Evolutionary conservation across 1,140 invertebrate species (phyloP), one percentile per base, ranked within the genome.

Genomic region (Calliopsis andreniformis): DNA sequence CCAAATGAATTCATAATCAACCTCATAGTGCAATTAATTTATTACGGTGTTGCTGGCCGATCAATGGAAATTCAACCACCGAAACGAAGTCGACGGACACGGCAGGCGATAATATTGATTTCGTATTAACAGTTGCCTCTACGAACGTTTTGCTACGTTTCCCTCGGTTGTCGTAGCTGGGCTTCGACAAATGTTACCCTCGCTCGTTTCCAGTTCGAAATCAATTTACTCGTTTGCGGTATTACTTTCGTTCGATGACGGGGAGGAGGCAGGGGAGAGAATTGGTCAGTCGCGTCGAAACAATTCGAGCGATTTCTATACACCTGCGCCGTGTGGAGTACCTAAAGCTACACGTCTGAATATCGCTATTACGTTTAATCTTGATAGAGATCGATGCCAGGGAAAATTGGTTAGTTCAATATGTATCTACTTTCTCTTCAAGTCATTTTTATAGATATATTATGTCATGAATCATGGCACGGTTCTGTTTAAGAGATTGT

Each of bases 201-300:
- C 70, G 79, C 35, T 82, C 68, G 76, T 82, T 73, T 72, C 75
- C 80, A 78, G 73, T 43, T 49, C 72, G 63, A 55, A 82, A 80
- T 82, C 80, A 82, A 82, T 82, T 82, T 82, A 82, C 80, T 82
- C 80, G 80, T 82, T 82, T 73, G 80, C 61, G 79, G 80, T 82
- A 82, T 82, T 80, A 78, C 80, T 82, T 82, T 82, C 73, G 61
- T 71, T 28, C 51, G 58, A 35, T 51, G 81, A 70, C 42, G 51
- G 39, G 35, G 64, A 51, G 14, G 18, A 66, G 0, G 25, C 6
- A n/a, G 14, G 58, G n/a, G 8, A 14, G 7, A 32, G 43, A 28
- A 35, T 1, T 28, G 10, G 18, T 23, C 3, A 49, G 6, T 39
- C 25, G 25, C 51, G 12, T 28, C 66, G 49, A 68, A 49, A 49